Evolutionary conservation across 2,113 vertebrate genomes (phyloP), one percentile per base, ranked within the genome.

Genomic region (Ophthalmolycus amberensis): DNA sequence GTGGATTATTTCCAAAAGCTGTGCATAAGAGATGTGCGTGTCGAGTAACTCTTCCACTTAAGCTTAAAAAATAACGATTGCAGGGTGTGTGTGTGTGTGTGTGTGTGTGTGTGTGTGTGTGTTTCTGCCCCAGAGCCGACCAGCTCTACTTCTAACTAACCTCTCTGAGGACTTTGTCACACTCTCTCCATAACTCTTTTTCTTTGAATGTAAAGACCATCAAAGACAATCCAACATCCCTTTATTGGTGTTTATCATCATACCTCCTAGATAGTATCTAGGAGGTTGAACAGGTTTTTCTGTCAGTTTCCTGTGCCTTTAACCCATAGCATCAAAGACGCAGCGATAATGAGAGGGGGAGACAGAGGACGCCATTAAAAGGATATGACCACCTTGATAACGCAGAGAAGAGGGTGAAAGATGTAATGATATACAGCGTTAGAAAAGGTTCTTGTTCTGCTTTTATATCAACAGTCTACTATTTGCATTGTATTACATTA

Each of bases 211-310:
- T 71, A 64, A 73, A 42, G 27, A 59, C 81, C 79, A 79, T 90
- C 80, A 89, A 88, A 89, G 86, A 74, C 66, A 38, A 80, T 40
- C 38, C 68, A 54, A 25, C 83, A 70, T 80, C 48, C 25, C 80
- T 81, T 86, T 81, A 70, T 83, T 90, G 81, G 77, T 80, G 79
- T 91, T 89, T 82, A 64, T 82, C 81, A 83, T 92, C 65, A 89
- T 86, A n/a, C n/a, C n/a, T n/a, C n/a, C n/a, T 34, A 79, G 46
- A 82, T 38, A 64, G 71, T 54, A 34, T 50, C 16, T 32, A 66
- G 48, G 86, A 68, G 76, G 70, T 48, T 59, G 18, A 70, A 85
- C 56, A 77, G 46, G 52, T 85, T 64, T 82, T 72, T 44, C 9
- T 52, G 73, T 70, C 71, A 65, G 67, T 77, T 82, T 69, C 29